A percentile compares a stretch with the other conserved stretches of the same genome.
Evolutionary conservation across 2,797 vertebrate species (phyloP).

Genomic region (Notolepis coatsorum): DNA sequence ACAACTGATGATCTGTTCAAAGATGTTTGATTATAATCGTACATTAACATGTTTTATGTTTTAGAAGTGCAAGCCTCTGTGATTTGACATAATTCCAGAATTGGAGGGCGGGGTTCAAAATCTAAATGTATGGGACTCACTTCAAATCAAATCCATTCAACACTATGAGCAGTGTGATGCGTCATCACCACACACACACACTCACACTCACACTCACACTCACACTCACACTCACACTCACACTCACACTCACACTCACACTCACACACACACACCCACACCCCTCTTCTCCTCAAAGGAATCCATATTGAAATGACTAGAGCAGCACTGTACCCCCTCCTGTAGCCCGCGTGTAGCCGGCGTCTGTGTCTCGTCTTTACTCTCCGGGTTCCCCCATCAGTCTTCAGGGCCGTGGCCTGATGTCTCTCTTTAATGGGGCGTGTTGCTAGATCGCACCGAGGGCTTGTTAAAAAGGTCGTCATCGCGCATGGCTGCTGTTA

Average conservation of each 20-base stretch:
- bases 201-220: not conserved
- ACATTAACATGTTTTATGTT: no score
- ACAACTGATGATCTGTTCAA: no score
- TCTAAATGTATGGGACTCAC: no score
- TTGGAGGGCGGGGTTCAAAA: no score
- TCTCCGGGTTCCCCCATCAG: not conserved
- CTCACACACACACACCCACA: not conserved
- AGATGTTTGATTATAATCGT: no score
- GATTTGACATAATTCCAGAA: no score
- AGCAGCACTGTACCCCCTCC: not conserved
- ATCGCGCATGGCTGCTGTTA: conserved; percentile 18
- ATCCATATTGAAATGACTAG: not conserved
- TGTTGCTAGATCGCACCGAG: not conserved
- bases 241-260: not conserved
- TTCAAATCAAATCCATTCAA: no score
- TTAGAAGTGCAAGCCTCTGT: no score
- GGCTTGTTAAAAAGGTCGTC: conserved; percentile 22
- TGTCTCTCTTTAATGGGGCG: not conserved
- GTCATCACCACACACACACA: no score
- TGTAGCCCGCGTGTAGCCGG: not conserved
- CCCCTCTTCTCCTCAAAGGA: no score
- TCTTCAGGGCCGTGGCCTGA: not conserved
- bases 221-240: not conserved
- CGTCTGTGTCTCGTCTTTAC: not conserved
- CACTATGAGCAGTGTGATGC: no score